phyloP scores from a whole-genome alignment of 2,113 vertebrate genomes.

The Passer domesticus region DNA sequence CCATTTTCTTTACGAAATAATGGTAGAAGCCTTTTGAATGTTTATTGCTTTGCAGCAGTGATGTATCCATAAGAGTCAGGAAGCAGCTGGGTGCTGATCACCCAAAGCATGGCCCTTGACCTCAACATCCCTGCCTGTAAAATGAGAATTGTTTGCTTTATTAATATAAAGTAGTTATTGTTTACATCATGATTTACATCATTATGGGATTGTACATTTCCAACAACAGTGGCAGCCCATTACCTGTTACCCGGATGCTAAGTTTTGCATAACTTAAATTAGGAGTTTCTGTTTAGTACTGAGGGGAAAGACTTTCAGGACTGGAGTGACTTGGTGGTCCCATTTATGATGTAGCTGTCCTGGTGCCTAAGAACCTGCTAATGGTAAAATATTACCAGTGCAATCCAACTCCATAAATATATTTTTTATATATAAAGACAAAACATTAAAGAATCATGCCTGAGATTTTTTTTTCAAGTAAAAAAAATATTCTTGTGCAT shows the following conservation, averaged over 20 bases:
- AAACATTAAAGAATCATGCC: not conserved
- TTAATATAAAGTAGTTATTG: not conserved
- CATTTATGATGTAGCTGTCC: not conserved
- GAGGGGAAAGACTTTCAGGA: not conserved
- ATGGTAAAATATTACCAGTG: not conserved
- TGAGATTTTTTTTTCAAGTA: not conserved
- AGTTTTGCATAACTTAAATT: not conserved
- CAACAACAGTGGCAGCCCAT: not conserved
- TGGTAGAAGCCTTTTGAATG: not conserved
- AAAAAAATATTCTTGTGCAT: not conserved
- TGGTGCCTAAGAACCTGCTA: not conserved
- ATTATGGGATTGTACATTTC: not conserved
- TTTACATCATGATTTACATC: not conserved
- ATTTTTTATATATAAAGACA: not conserved
- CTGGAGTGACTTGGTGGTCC: not conserved
- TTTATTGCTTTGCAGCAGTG: not conserved
- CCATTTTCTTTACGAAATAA: not conserved
- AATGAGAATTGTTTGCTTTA: not conserved
- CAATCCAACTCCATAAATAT: not conserved
- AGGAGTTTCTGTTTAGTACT: not conserved
- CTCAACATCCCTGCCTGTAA: not conserved
- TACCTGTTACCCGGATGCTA: not conserved
- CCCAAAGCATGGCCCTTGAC: not conserved
- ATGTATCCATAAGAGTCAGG: not conserved
- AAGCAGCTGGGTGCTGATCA: fast-evolving